phyloP scores from a whole-genome alignment of 2,113 vertebrate species.

The Rhineura floridana region DNA sequence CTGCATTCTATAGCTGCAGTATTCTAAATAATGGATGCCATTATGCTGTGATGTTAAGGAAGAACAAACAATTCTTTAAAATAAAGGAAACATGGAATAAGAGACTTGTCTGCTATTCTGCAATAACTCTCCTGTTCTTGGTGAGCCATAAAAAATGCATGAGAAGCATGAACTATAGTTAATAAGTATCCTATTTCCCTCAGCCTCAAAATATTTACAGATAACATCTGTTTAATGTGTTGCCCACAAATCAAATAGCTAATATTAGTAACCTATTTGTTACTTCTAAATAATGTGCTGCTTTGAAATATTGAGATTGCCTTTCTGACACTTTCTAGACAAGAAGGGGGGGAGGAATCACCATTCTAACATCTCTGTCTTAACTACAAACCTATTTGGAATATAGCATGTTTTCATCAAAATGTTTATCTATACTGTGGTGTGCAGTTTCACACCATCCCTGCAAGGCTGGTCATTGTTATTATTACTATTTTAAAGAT shows the following conservation, averaged over 20 bases:
- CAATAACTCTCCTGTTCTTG: not conserved
- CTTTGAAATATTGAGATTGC: constrained; percentile 2
- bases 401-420: not conserved
- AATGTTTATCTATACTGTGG: not conserved
- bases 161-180: not conserved
- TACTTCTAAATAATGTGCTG: not conserved
- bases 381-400: not conserved
- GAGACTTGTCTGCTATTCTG: not conserved
- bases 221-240: constrained; percentile 2
- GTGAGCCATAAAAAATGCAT: not conserved
- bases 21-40: not conserved
- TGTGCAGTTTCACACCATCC: not conserved
- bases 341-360: not conserved
- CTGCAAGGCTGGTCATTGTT: not conserved
- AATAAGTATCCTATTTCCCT: not conserved
- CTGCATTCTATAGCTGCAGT: not conserved
- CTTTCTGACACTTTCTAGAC: constrained; percentile 8
- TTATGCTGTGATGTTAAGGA: not conserved
- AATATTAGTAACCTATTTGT: not conserved
- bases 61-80: not conserved
- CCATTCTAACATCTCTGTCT: not conserved
- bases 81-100: not conserved
- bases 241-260: not conserved
- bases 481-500: not conserved
- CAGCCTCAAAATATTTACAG: constrained; percentile 4